phyloP scores from a whole-genome alignment of 2,113 vertebrate species.

The Mastomys natalensis region DNA sequence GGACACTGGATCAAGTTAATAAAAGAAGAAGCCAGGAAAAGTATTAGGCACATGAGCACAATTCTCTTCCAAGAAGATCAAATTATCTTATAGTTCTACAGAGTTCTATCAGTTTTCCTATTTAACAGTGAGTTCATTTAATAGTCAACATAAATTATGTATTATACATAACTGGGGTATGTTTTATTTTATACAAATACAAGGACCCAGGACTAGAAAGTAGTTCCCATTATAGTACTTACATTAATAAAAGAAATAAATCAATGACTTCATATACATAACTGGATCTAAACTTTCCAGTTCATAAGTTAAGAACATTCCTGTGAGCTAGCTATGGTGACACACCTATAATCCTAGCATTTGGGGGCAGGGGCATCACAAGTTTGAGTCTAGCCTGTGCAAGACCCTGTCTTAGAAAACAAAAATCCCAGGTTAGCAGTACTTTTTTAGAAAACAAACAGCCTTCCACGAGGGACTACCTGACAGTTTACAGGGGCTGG shows the following conservation, averaged over 20 bases:
- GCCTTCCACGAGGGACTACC: background rate
- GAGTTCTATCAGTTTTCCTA: conserved; percentile 57
- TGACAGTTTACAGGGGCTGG: background rate
- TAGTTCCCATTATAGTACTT: background rate
- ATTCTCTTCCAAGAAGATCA: conserved; percentile 54
- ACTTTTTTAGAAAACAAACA: conserved; percentile 55
- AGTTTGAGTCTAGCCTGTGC: background rate
- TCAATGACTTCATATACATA: background rate
- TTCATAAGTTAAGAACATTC: conserved; percentile 35
- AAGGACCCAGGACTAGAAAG: conserved; percentile 23
- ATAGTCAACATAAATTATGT: conserved; percentile 33
- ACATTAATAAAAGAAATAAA: conserved; percentile 15
- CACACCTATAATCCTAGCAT: background rate
- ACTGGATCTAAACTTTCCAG: background rate
- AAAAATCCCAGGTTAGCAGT: background rate
- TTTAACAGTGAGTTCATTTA: conserved; percentile 35
- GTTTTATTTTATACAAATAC: background rate
- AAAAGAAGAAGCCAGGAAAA: conserved; percentile 20
- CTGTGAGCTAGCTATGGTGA: background rate
- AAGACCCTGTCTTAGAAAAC: background rate
- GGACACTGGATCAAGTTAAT: conserved; percentile 55
- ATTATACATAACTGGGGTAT: background rate
- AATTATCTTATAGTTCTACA: conserved; percentile 42
- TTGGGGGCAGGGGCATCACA: background rate
- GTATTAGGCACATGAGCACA: background rate